Base-by-base conservation (phyloP, 1,140 invertebrate genomes). In the Lethocerus indicus region DNA sequence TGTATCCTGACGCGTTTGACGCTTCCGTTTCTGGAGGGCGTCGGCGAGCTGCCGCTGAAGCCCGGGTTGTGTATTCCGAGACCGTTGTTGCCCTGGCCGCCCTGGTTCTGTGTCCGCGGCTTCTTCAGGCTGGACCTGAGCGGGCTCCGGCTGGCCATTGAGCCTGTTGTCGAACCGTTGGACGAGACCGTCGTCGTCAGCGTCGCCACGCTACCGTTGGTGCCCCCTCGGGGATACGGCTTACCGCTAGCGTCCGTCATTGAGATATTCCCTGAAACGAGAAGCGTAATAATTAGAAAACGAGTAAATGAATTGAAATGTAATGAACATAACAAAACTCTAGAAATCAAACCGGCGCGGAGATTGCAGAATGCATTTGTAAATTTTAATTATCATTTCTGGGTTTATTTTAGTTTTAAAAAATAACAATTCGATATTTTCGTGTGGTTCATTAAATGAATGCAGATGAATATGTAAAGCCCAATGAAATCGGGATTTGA, bases 1-100 rank as follows among this genome's bases (percentile, higher is more conserved):
- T 89, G 83, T 65, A 89, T 87, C 21, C 85, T 72, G 13, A 89
- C 85, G 69, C 87, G 87, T 60, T 87, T 87, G 51, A 84, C 79
- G 55, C 82, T 86, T 1, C 83, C 83, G 56, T 87, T 87, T 35
- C 85, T 70, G 21, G 79, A 76, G 13, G 87, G 65, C 0, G 83
- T 82, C 1, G 83, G 85, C 12, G 83, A 87, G 49, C 80, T 76
- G 1, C 79, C 75, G 1, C 81, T 83, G 56, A 81, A 85, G 18
- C 83, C 84, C 0, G 83, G 84, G 67, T 89, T 87, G 52, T 84
- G 83, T 28, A 87, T 87, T n/a, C 85, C 85, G 18, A 86, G 63
- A 24, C 71, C 75, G 21, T 69, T 69, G 48, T 70, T 51, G 6
- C 26, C 39, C 16, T 48, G 29, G 18, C 4, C 23, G n/a, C n/a